phyloP scores from a whole-genome alignment of 2,113 vertebrate genomes.

The Monopterus albus region DNA sequence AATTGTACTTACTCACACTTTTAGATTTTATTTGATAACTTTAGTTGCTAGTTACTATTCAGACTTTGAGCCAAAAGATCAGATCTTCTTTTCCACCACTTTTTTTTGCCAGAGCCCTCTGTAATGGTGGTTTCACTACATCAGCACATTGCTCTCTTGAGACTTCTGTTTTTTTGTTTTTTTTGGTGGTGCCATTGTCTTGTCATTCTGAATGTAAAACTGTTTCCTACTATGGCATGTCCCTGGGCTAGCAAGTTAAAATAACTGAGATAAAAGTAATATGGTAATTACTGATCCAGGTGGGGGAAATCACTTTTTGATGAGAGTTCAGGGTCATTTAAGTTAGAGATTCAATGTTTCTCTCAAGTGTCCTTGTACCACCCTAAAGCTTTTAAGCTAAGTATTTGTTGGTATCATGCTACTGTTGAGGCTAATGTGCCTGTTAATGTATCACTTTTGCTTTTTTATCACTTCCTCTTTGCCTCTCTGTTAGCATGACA shows the following conservation, averaged over 20 bases:
- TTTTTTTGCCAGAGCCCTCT: not conserved
- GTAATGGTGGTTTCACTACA: constrained; percentile 3
- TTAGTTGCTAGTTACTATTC: too few relatives aligned
- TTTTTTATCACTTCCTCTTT: constrained; percentile 49
- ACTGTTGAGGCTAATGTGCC: constrained; percentile 30
- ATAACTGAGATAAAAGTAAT: constrained; percentile 62
- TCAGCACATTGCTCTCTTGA: constrained; percentile 33
- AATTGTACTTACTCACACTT: too few relatives aligned
- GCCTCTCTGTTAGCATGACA: constrained; percentile 66
- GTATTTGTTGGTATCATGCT: constrained; percentile 7
- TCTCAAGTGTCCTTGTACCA: constrained; percentile 3
- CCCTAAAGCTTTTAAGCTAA: constrained; percentile 34
- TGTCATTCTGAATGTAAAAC: constrained; percentile 36
- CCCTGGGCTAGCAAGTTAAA: constrained; percentile 43
- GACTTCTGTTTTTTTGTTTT: constrained; percentile 30
- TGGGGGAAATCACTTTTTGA: constrained; percentile 40
- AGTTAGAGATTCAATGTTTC: constrained; percentile 30
- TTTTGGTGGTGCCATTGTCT: constrained; percentile 35
- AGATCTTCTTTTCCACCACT: not conserved
- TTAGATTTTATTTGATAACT: too few relatives aligned
- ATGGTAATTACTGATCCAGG: constrained; percentile 59
- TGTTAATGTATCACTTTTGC: constrained; percentile 53
- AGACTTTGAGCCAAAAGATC: not conserved
- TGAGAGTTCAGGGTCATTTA: constrained; percentile 36
- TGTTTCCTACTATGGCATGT: constrained; percentile 21